Conservation (phyloP, 2,888 invertebrate genomes). For the Chloroclysta siterata region DNA sequence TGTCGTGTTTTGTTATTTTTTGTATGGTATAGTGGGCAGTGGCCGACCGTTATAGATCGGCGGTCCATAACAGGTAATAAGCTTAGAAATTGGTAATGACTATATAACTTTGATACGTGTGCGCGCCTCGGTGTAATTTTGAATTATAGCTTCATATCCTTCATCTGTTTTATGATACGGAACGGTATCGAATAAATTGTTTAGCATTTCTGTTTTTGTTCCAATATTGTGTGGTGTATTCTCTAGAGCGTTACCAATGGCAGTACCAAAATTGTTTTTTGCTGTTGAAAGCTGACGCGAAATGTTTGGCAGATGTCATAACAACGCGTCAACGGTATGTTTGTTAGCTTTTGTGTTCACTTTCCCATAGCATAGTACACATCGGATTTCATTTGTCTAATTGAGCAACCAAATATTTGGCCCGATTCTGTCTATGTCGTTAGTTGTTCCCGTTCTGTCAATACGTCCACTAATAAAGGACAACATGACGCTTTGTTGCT, state of each 20-base stretch:
- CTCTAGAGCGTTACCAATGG: conserved; percentile 31
- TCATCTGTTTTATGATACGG: conserved; percentile 55
- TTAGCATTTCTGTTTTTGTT: conserved; percentile 35
- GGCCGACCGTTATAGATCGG: conserved; percentile 72
- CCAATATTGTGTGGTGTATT: conserved; percentile 31
- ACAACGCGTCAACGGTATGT: conserved; percentile 49
- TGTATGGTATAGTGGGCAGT: conserved; percentile 64
- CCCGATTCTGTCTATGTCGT: conserved; percentile 68
- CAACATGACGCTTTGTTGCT: conserved; percentile 53
- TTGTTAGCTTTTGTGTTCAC: conserved; percentile 49
- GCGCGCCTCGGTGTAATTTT: conserved; percentile 63
- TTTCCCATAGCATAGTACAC: conserved; percentile 48
- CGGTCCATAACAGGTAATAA: conserved; percentile 77
- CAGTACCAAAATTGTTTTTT: conserved; percentile 26
- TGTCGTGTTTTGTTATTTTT: conserved; percentile 72
- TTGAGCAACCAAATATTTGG: conserved; percentile 77
- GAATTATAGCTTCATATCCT: conserved; percentile 66
- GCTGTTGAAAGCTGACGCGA: conserved; percentile 33
- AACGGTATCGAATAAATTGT: conserved; percentile 48
- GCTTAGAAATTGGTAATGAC: conserved; percentile 78
- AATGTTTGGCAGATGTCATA: conserved; percentile 67
- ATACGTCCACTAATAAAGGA: conserved; percentile 72
- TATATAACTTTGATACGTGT: conserved; percentile 68
- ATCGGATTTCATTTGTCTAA: conserved; percentile 76
- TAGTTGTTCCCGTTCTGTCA: conserved; percentile 77